phyloP scores from a whole-genome alignment of 2,113 vertebrate species.

The Boulengerochromis microlepis region DNA sequence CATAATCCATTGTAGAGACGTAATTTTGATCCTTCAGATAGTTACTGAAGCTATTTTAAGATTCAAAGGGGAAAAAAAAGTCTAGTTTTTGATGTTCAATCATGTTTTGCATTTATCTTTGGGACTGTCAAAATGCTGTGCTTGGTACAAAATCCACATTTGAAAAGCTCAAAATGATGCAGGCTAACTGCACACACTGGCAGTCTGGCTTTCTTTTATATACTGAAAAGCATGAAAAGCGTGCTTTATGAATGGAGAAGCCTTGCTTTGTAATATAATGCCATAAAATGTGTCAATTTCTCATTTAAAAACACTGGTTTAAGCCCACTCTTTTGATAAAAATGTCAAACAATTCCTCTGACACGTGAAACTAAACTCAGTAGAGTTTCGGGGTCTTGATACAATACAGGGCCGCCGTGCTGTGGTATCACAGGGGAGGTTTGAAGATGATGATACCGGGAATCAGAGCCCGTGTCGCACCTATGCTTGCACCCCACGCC shows the following conservation, averaged over 20 bases:
- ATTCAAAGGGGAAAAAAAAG: fast-evolving
- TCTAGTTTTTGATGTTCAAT: neutral
- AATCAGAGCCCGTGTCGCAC: slow-evolving; percentile 37
- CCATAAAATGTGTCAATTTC: neutral
- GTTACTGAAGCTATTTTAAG: neutral
- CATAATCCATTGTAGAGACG: fast-evolving
- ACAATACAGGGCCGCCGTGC: slow-evolving; percentile 47
- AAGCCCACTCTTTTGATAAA: neutral
- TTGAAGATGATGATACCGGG: slow-evolving; percentile 50
- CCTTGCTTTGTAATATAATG: neutral
- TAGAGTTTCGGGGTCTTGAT: slow-evolving; percentile 28
- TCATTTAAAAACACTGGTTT: neutral
- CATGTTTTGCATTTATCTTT: neutral
- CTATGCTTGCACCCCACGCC: slow-evolving; percentile 49
- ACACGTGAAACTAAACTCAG: slow-evolving; percentile 24
- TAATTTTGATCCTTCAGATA: neutral
- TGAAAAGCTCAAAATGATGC: neutral
- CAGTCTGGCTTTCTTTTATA: neutral
- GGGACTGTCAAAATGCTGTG: neutral
- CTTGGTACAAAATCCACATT: neutral
- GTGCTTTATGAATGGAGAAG: neutral
- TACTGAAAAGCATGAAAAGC: neutral
- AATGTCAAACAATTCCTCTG: slow-evolving; percentile 23
- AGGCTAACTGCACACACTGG: neutral
- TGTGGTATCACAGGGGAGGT: slow-evolving; percentile 56